Evolutionary conservation across 2,797 vertebrate genomes (phyloP), one percentile per base, ranked within the genome.

Genomic region (Chaetophractus vellerosus): DNA sequence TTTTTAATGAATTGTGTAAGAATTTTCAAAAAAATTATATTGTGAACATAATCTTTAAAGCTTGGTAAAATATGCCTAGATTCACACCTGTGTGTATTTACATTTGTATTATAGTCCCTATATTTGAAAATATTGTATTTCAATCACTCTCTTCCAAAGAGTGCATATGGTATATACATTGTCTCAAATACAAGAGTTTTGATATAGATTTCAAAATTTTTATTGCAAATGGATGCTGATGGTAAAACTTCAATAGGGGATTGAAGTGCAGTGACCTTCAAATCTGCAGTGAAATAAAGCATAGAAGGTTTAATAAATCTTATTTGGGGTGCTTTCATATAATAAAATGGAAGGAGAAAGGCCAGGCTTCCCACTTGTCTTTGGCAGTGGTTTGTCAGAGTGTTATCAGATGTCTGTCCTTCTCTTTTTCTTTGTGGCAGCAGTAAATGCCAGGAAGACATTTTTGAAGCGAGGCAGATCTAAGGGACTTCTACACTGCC

Each of bases 201-300:
- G n/a, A 61, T 85, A 2, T 24, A 64, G 33, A 45, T 83, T 88
- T 82, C 23, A 26, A 64, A 71, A 6, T 5, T 92, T 59, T 45
- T 31, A 26, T 66, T 79, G 48, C 38, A 69, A 52, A 9, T 59
- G 36, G 26, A 15, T 45, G 23, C 78, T 48, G 21, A 72, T 68
- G 9, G 63, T 61, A 55, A 15, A 26, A 0, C 71, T 83, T 88
- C 74, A 59, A 59, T 50, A 19, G 10, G 82, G 52, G 26, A 23
- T 26, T n/a, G n/a, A 15, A 28, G n/a, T 19, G n/a, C 2, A 68
- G 0, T 74, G 9, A 68, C 45, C 74, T 91, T 66, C 19, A 71
- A 28, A 19, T 69, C 3, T 16, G 31, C 33, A 74, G 45, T 93
- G 68, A 81, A 76, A 64, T 91, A 61, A 95, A 94, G 59, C 71